A percentile compares a stretch with the other conserved stretches of the same genome.
phyloP scores from a whole-genome alignment of 2,888 invertebrate species.

The Leucoma salicis region DNA sequence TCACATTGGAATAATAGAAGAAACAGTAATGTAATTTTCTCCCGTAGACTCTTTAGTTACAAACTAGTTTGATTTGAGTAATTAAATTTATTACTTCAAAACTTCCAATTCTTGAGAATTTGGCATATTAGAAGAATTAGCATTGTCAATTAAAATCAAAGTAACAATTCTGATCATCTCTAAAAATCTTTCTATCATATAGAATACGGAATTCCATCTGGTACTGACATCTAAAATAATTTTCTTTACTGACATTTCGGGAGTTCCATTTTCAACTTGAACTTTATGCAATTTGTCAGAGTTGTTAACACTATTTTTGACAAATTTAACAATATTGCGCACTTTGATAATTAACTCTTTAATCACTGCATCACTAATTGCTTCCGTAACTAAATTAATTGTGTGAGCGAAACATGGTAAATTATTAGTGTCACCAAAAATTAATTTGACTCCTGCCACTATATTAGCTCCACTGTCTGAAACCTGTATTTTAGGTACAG shows the following conservation, averaged over 20 bases:
- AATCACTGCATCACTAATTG: not conserved
- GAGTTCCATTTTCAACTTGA: not conserved
- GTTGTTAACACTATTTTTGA: conserved; percentile 2
- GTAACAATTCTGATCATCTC: not conserved
- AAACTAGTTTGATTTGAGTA: not conserved
- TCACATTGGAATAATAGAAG: not conserved
- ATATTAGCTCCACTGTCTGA: not conserved
- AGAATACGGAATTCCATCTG: conserved; percentile 1
- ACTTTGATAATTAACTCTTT: not conserved
- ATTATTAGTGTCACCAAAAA: not conserved
- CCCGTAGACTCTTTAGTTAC: not conserved
- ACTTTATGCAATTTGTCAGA: not conserved
- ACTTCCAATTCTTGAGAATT: not conserved
- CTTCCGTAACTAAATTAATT: not conserved
- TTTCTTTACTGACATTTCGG: not conserved
- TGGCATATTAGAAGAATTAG: not conserved
- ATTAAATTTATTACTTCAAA: not conserved
- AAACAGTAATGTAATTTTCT: not conserved
- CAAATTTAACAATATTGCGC: conserved; percentile 2
- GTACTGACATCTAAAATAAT: conserved; percentile 3
- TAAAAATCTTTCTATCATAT: conserved; percentile 4
- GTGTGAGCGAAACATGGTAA: not conserved
- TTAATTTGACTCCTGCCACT: not conserved
- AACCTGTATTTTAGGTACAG: not conserved
- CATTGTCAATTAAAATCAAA: not conserved